Base-by-base conservation (phyloP, 2,113 vertebrate genomes). In the Ochotona princeps region DNA sequence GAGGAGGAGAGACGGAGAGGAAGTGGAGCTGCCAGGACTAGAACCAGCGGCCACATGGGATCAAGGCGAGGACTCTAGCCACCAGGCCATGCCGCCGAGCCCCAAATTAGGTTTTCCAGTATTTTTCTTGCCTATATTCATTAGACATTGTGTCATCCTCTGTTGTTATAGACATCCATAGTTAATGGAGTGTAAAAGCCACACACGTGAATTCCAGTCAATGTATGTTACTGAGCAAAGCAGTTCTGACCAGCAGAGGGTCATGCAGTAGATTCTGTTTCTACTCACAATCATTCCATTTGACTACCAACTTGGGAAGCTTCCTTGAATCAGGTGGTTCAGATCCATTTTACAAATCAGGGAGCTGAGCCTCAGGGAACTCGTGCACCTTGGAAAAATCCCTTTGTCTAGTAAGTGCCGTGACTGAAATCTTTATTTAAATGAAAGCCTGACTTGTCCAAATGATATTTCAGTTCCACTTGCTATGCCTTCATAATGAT, bases 401-500 rank as follows among this genome's bases (percentile, higher is more conserved):
- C 12, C 89, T 74, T 94, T 82, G 6, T 81, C 44, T 80, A 44
- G 0, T 17, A 82, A 69, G n/a, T 51, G 65, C 9, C 11, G n/a
- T 63, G 92, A 87, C 1, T 35, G 3, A 47, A 86, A 75, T 44
- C 44, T 60, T 3, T 72, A 14, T 83, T 74, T 25, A 44, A 54
- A 17, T 49, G 38, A 67, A 26, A 85, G 44, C 70, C 44, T 87
- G 60, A 87, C 78, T 88, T 63, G 17, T 76, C 47, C 47, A 47
- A 23, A 73, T 44, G 38, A 67, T 54, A 61, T 78, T 95, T 90
- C 65, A 70, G 49, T 92, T 74, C 76, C 26, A 70, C 49, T 85
- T 70, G 44, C 5, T 17, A n/a, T 25, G 17, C 32, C 63, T 95
- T 95, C 60, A 92, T 69, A 90, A 67, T 92, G 93, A 93, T 87